Evolutionary conservation across 2,888 invertebrate species (phyloP).

Genomic region (Brenthis hecate): DNA sequence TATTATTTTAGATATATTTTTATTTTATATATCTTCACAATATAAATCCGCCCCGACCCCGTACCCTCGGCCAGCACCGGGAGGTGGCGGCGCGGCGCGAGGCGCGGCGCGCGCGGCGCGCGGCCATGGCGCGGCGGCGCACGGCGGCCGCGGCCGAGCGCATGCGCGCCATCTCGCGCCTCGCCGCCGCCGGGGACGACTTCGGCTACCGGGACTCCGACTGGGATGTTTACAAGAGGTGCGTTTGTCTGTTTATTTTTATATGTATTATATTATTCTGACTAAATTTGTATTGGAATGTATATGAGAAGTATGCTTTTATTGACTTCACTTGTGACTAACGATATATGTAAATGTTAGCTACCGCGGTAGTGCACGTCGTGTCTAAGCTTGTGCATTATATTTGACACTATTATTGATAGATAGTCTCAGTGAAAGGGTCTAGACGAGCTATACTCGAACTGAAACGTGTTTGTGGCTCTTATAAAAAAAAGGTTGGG

Average conservation of each 20-base stretch:
- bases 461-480: too few relatives aligned
- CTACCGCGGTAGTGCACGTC: too few relatives aligned
- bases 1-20: too few relatives aligned
- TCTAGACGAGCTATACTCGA: too few relatives aligned
- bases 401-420: too few relatives aligned
- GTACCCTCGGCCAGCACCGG: constrained; percentile 72
- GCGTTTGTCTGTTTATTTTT: not conserved
- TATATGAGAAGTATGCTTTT: not conserved
- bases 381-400: too few relatives aligned
- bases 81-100: constrained; percentile 88
- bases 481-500: too few relatives aligned
- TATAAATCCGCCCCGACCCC: too few relatives aligned
- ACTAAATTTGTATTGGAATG: not conserved
- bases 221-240: constrained; percentile 98
- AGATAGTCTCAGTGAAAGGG: too few relatives aligned
- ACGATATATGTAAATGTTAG: not conserved
- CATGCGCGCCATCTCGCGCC: constrained; percentile 95
- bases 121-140: constrained; percentile 93
- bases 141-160: constrained; percentile 96
- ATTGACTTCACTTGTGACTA: not conserved
- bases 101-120: constrained; percentile 89
- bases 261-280: not conserved
- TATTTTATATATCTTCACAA: too few relatives aligned
- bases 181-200: constrained; percentile 90
- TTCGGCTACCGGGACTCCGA: constrained; percentile 97